Evolutionary conservation across 1,140 invertebrate genomes (phyloP).

Genomic region (Diuraphis noxia): DNA sequence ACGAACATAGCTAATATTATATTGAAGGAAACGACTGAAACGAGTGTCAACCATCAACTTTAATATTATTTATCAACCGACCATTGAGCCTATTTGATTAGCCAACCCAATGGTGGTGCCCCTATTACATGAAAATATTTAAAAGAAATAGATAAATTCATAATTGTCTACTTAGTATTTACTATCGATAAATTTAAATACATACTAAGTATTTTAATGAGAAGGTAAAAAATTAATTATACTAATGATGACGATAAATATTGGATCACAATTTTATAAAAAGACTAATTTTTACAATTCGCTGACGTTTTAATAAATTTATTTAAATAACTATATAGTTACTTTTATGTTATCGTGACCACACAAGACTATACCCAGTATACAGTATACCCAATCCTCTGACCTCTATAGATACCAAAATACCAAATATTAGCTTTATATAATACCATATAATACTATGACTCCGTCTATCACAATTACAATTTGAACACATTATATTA

Average conservation of each 20-base stretch:
- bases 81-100: neutral
- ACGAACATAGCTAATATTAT: too few relatives aligned
- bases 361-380: too few relatives aligned
- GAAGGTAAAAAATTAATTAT: neutral
- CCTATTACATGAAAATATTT: neutral
- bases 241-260: neutral
- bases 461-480: too few relatives aligned
- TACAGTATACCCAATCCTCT: too few relatives aligned
- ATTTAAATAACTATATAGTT: too few relatives aligned
- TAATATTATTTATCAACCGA: too few relatives aligned
- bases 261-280: neutral
- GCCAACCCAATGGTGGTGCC: neutral
- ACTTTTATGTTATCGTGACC: too few relatives aligned
- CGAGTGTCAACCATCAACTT: neutral
- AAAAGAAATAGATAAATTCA: slow-evolving; percentile 1
- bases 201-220: neutral
- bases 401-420: too few relatives aligned
- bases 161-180: neutral
- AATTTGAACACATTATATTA: too few relatives aligned
- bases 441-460: too few relatives aligned
- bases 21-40: too few relatives aligned
- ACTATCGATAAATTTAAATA: neutral
- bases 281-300: neutral
- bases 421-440: too few relatives aligned
- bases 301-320: neutral